Evolutionary conservation across 2,113 vertebrate genomes (phyloP), one percentile per base, ranked within the genome.

Genomic region (Heptranchias perlo): DNA sequence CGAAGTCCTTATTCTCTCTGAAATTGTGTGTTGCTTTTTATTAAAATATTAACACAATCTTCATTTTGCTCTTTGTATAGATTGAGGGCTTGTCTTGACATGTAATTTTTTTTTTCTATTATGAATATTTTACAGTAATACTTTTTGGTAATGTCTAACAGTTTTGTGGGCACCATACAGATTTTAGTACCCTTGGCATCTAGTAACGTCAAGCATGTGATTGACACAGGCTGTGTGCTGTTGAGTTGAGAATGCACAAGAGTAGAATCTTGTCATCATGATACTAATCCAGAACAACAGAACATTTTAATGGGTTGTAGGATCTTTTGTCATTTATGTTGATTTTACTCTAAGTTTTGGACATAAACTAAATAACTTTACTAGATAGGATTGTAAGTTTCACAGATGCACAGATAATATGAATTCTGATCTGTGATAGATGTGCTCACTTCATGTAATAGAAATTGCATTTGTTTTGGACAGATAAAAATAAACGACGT

Each of bases 101-200:
- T 0, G 39, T 91, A 25, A 44, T 47, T 35, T 73, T 86, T 44
- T 86, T 25, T 49, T 52, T 5, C 18, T 4, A 23, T 10, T 49
- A 84, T 49, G 47, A 86, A 39, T 78, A 78, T 1, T 65, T 94
- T 94, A 35, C 21, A 31, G 14, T n/a, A 31, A 96, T 97, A 96
- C 87, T 8, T 97, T 73, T 96, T 25, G 95, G 82, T 96, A 76
- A 96, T 39, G 52, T 89, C 95, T 95, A 64, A 97, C 96, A 97
- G n/a, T 96, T 97, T 96, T 96, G 23, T 97, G 96, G 96, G 62
- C 96, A 82, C 76, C 61, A 96, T 96, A 96, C 97, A 97, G 96
- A 96, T 96, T 97, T 96, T 97, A 97, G 97, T 97, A 97, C 97
- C 96, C 96, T 96, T 97, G 96, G 97, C 76, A 39, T 78, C 76